phyloP scores from a whole-genome alignment of 2,113 vertebrate species.

The Chaenocephalus aceratus region DNA sequence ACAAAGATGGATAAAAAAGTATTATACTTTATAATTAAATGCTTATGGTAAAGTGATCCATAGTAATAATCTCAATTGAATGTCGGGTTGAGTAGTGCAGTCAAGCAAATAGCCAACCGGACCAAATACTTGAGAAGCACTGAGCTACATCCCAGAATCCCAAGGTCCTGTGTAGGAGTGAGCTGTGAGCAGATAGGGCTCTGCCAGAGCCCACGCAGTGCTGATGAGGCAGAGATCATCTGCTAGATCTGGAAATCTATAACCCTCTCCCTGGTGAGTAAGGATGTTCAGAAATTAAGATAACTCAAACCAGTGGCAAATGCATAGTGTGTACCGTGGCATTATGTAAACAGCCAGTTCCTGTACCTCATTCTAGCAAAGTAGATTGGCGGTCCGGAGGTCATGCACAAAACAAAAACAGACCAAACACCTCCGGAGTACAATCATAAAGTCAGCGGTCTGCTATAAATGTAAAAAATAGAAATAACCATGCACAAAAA shows the following conservation, averaged over 20 bases:
- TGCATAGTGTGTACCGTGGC: not conserved
- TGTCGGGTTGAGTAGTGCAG: constrained; percentile 45
- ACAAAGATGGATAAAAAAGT: constrained; percentile 36
- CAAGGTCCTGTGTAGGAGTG: constrained; percentile 73
- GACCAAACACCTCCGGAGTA: constrained; percentile 15
- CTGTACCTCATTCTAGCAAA: not conserved
- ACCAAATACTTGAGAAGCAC: constrained; percentile 41
- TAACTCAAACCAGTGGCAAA: constrained; percentile 16
- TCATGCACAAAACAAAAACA: constrained; percentile 22
- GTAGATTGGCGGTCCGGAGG: not conserved
- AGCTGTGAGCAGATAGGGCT: constrained; percentile 59
- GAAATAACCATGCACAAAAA: constrained; percentile 69
- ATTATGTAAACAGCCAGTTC: not conserved
- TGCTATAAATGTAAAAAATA: constrained; percentile 58
- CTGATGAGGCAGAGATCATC: constrained; percentile 65
- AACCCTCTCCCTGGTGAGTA: constrained; percentile 21
- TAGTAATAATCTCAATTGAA: constrained; percentile 16
- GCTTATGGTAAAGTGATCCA: constrained; percentile 38
- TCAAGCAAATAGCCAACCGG: constrained; percentile 44
- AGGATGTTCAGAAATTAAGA: constrained; percentile 2
- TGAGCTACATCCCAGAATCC: constrained; percentile 55
- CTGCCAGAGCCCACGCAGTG: constrained; percentile 63
- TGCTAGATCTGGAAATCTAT: constrained; percentile 60
- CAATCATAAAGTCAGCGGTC: constrained; percentile 7
- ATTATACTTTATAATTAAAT: constrained; percentile 50